phyloP scores from a whole-genome alignment of 2,113 vertebrate genomes.

The Saccopteryx leptura region DNA sequence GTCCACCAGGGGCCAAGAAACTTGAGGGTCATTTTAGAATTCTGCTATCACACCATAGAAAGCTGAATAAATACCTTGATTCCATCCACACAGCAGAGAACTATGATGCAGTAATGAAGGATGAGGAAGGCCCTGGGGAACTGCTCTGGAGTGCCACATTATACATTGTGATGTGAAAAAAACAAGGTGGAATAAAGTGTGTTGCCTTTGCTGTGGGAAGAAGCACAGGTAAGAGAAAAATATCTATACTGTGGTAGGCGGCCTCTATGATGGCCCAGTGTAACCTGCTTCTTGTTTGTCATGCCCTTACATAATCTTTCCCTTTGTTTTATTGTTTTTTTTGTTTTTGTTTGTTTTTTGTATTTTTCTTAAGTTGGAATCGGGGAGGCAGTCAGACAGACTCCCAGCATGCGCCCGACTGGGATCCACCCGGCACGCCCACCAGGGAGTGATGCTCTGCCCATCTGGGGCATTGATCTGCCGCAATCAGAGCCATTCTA shows the following conservation, averaged over 20 bases:
- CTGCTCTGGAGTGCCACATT: background rate
- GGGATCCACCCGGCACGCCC: too few species aligned
- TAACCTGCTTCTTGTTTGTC: background rate
- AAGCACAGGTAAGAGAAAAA: background rate
- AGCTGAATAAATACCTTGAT: background rate
- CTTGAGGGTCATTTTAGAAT: background rate
- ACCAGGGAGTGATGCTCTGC: too few species aligned
- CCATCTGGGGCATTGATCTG: too few species aligned
- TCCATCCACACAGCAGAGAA: background rate
- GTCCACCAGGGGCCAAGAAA: background rate
- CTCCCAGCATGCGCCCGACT: too few species aligned
- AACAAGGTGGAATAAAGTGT: background rate
- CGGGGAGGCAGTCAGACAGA: too few species aligned
- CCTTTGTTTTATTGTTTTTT: background rate
- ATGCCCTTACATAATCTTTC: background rate
- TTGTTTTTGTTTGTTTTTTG: too few species aligned
- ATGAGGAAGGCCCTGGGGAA: background rate
- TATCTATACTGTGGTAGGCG: too few species aligned
- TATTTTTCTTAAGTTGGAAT: too few species aligned
- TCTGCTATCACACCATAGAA: background rate
- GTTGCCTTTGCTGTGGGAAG: background rate
- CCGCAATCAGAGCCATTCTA: too few species aligned
- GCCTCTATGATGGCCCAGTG: background rate
- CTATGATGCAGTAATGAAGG: background rate
- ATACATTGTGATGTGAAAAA: background rate